Conservation (phyloP, 2,888 invertebrate genomes). For the Lasioglossum calceatum region DNA sequence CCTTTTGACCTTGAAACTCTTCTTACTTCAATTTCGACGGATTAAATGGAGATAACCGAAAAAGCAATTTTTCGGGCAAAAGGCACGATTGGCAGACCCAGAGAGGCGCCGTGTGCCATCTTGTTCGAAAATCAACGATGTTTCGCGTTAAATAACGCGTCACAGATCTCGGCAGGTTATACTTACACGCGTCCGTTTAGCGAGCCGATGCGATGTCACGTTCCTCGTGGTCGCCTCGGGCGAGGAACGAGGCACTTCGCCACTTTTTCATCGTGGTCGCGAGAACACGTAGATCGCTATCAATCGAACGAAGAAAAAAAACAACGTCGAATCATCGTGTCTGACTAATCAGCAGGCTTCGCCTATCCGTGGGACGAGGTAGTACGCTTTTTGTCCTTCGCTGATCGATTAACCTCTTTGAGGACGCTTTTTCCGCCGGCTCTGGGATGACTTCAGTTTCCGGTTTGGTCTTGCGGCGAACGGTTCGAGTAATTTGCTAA, state of each 20-base stretch:
- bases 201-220: constrained; percentile 6
- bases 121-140: constrained; percentile 13
- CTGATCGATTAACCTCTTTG: constrained; percentile 1
- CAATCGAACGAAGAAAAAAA: neutral
- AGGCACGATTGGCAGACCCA: too few relatives aligned
- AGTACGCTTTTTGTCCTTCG: constrained; percentile 1
- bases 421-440: neutral
- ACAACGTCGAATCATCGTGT: neutral
- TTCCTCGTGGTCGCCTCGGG: constrained; percentile 13
- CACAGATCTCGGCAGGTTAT: constrained; percentile 48
- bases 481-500: constrained; percentile 1
- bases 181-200: constrained; percentile 37
- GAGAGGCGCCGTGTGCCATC: too few relatives aligned
- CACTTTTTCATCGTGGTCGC: constrained; percentile 6
- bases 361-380: neutral
- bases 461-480: neutral
- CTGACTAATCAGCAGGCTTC: neutral
- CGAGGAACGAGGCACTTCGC: neutral
- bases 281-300: neutral
- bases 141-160: constrained; percentile 52
- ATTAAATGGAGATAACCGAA: neutral
- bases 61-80: neutral
- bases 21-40: too few relatives aligned
- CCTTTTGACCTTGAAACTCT: too few relatives aligned
- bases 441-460: neutral